Conservation (phyloP, 2,113 vertebrate species). For the Phaethon lepturus region DNA sequence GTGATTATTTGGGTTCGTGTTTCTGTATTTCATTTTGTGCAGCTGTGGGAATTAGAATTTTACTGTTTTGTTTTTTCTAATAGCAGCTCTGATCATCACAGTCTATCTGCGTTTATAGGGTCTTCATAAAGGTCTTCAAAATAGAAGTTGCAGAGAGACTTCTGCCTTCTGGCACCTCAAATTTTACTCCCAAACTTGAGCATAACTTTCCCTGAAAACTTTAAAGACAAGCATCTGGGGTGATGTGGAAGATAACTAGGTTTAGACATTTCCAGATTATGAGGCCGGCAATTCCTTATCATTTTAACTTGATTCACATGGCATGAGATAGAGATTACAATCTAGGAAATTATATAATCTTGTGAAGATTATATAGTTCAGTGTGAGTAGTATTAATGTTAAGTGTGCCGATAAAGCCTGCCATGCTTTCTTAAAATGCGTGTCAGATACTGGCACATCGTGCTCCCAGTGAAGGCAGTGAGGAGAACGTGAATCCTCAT, state of each 20-base stretch:
- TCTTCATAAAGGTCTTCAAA: background rate
- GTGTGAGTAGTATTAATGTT: background rate
- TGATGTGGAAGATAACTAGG: background rate
- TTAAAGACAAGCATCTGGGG: background rate
- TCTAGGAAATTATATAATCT: background rate
- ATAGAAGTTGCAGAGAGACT: background rate
- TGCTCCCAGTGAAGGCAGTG: background rate
- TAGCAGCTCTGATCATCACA: background rate
- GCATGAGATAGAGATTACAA: background rate
- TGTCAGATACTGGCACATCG: fast-evolving
- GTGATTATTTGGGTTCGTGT: background rate
- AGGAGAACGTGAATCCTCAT: background rate
- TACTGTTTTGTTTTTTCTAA: background rate
- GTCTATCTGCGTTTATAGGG: background rate
- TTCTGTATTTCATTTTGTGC: background rate
- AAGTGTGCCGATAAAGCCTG: background rate
- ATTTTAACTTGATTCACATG: background rate
- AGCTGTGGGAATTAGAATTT: background rate
- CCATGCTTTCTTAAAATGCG: background rate
- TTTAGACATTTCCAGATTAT: background rate
- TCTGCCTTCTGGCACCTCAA: background rate
- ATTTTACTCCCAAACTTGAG: background rate
- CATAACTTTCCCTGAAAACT: background rate
- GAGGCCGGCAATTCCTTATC: background rate
- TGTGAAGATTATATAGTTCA: background rate